Conservation (phyloP, 2,797 vertebrate genomes). For the Ctenopoma multispine region DNA sequence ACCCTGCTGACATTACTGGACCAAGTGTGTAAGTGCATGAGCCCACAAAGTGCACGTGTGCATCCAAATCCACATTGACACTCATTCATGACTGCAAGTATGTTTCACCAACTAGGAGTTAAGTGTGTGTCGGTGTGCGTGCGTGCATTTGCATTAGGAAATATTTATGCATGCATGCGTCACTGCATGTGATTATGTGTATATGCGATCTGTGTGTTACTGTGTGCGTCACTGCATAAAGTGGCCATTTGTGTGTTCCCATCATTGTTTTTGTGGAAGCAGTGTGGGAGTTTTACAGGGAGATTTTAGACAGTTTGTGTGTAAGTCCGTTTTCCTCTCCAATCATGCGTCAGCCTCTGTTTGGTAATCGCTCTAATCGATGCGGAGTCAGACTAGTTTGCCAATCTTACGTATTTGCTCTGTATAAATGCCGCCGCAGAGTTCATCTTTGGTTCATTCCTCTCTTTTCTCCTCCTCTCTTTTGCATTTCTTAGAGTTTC, state of each 20-base stretch:
- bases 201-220: constrained; percentile 26
- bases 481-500: constrained; percentile 9
- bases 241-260: constrained; percentile 15
- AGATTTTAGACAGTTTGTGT: background rate
- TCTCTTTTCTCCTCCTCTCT: constrained; percentile 5
- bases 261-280: constrained; percentile 11
- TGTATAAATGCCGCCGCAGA: constrained; percentile 15
- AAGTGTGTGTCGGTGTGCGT: background rate
- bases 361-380: constrained; percentile 26
- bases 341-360: constrained; percentile 22
- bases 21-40: background rate
- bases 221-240: constrained; percentile 26
- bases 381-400: constrained; percentile 14
- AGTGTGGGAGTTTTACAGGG: background rate
- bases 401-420: constrained; percentile 36
- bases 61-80: constrained; percentile 1
- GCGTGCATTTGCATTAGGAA: constrained; percentile 13
- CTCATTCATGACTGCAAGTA: constrained; percentile 6
- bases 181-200: constrained; percentile 29
- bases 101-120: constrained; percentile 12
- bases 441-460: constrained; percentile 15
- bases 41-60: background rate
- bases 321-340: background rate
- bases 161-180: constrained; percentile 29
- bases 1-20: constrained; percentile 19